phyloP scores from a whole-genome alignment of 2,113 vertebrate species.

The Phycodurus eques region DNA sequence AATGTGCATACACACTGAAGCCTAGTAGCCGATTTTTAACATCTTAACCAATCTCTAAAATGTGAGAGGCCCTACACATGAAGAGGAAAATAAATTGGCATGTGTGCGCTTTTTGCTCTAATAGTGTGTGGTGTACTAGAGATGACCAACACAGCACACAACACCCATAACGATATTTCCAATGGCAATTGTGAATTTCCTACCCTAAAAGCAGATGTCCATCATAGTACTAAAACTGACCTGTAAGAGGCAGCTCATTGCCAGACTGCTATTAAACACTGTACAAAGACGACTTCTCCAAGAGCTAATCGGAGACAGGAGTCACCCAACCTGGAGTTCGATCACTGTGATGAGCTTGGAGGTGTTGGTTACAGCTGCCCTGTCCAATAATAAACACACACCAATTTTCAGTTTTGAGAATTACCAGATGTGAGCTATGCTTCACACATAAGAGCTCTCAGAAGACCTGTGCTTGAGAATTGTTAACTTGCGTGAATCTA shows the following conservation, averaged over 20 bases:
- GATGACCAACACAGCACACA: background rate
- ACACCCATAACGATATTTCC: background rate
- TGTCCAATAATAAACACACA: background rate
- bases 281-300: background rate
- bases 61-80: too few species aligned
- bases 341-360: background rate
- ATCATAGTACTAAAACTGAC: background rate
- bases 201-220: background rate
- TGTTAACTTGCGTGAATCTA: background rate
- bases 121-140: background rate
- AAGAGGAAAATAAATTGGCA: background rate
- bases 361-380: background rate
- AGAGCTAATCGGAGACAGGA: background rate
- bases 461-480: background rate
- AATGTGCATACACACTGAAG: constrained; percentile 10
- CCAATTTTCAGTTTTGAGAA: background rate
- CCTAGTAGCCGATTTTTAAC: background rate
- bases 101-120: too few species aligned
- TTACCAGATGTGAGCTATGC: background rate
- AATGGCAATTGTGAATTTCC: background rate
- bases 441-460: background rate
- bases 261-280: background rate
- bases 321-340: background rate
- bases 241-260: background rate
- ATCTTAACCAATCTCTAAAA: background rate